Evolutionary conservation across 2,113 vertebrate genomes (phyloP).

Genomic region (Takifugu flavidus): DNA sequence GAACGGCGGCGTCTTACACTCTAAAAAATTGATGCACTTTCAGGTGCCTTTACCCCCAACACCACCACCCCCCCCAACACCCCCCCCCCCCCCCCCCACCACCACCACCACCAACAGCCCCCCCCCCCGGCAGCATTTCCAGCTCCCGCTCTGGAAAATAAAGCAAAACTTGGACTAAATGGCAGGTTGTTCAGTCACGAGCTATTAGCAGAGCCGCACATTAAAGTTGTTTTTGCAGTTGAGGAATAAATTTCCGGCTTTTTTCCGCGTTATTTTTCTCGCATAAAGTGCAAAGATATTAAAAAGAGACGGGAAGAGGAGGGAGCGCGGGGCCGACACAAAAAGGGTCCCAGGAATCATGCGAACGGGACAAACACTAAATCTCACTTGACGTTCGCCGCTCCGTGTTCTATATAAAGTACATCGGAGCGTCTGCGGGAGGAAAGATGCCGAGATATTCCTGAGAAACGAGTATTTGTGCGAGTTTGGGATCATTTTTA

Average conservation of each 20-base stretch:
- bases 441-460: slow-evolving; percentile 28
- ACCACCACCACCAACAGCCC: no score
- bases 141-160: not conserved
- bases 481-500: slow-evolving; percentile 38
- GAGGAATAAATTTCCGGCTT: slow-evolving; percentile 42
- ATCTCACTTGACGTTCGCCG: slow-evolving; percentile 54
- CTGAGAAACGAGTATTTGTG: slow-evolving; percentile 22
- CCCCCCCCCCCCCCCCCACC: not conserved
- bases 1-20: slow-evolving; percentile 11
- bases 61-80: slow-evolving; percentile 32
- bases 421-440: slow-evolving; percentile 37
- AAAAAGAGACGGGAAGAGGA: slow-evolving; percentile 12
- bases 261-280: slow-evolving; percentile 45
- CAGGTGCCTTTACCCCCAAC: slow-evolving; percentile 31
- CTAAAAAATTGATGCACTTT: slow-evolving; percentile 66
- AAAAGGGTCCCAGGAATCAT: slow-evolving; percentile 52
- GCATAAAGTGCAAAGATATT: slow-evolving; percentile 39
- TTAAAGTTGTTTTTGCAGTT: slow-evolving; percentile 50
- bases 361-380: slow-evolving; percentile 46
- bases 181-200: slow-evolving; percentile 58
- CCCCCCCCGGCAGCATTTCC: slow-evolving; percentile 32
- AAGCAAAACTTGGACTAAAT: slow-evolving; percentile 34
- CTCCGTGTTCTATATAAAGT: slow-evolving; percentile 52
- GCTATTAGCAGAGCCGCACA: slow-evolving; percentile 48
- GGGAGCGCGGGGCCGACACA: slow-evolving; percentile 28